Percentiles rank a stretch among this genome's conserved stretches.
Conservation (phyloP, 2,888 invertebrate species). For the Epinotia nisella region DNA sequence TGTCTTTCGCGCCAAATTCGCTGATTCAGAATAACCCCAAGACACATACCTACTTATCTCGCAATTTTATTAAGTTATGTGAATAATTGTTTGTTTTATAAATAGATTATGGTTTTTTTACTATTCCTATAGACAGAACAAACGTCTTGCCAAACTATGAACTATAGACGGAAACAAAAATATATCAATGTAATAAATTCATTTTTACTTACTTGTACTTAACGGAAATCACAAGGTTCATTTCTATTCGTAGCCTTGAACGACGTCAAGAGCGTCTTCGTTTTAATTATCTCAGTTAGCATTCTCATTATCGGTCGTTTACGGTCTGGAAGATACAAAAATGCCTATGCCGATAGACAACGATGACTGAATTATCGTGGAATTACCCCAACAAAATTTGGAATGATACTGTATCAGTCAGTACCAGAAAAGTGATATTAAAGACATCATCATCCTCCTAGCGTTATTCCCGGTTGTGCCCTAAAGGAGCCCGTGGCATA, state of each 20-base stretch:
- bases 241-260: slow-evolving; percentile 11
- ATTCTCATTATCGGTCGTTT: slow-evolving; percentile 31
- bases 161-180: not conserved
- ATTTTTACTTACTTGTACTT: not conserved
- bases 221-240: not conserved
- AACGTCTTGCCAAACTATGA: too few relatives aligned
- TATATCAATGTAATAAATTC: not conserved
- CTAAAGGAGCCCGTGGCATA: too few relatives aligned
- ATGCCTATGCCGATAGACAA: slow-evolving; percentile 1
- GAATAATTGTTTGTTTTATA: too few relatives aligned
- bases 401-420: not conserved
- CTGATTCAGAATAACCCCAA: too few relatives aligned
- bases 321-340: slow-evolving; percentile 22
- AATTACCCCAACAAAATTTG: not conserved
- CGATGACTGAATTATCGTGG: not conserved
- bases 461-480: too few relatives aligned
- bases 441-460: too few relatives aligned
- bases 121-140: too few relatives aligned
- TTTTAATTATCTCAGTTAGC: slow-evolving; percentile 38
- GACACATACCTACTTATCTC: too few relatives aligned
- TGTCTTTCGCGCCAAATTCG: too few relatives aligned
- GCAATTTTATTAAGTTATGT: too few relatives aligned
- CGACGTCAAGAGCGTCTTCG: not conserved
- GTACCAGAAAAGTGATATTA: not conserved
- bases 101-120: too few relatives aligned